A percentile compares a stretch with the other conserved stretches of the same genome.
Conservation (phyloP, 2,797 vertebrate species). For the Pseudocheirus occidentalis region DNA sequence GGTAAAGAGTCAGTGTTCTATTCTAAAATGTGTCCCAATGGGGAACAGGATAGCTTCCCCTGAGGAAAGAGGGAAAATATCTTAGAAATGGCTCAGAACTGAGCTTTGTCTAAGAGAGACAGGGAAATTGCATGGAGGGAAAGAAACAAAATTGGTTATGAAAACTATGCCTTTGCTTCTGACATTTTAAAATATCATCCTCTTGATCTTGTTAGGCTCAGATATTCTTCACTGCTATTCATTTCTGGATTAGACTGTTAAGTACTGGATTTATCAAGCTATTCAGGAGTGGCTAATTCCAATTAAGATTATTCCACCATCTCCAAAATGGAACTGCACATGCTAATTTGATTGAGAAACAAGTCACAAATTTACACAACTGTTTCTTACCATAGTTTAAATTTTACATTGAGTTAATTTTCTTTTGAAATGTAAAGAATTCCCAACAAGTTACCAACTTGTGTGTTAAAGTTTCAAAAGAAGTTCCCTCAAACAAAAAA, state of each 20-base stretch:
- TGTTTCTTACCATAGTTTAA: constrained; percentile 71
- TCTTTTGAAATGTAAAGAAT: constrained; percentile 61
- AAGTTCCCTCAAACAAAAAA: constrained; percentile 49
- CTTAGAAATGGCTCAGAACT: constrained; percentile 71
- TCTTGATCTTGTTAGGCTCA: constrained; percentile 86
- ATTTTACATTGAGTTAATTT: constrained; percentile 70
- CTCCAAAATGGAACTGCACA: constrained; percentile 83
- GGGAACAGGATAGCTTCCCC: constrained; percentile 45
- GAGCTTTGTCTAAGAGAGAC: constrained; percentile 65
- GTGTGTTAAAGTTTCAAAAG: not conserved
- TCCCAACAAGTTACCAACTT: constrained; percentile 1
- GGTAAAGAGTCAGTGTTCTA: constrained; percentile 59
- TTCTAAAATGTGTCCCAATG: constrained; percentile 47
- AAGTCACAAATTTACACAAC: constrained; percentile 75
- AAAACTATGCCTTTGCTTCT: constrained; percentile 83
- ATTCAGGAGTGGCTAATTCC: constrained; percentile 82
- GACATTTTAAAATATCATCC: constrained; percentile 86
- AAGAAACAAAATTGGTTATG: constrained; percentile 83
- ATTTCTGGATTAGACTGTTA: constrained; percentile 80
- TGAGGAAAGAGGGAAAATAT: constrained; percentile 56
- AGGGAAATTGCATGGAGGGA: constrained; percentile 77
- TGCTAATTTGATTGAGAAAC: constrained; percentile 78
- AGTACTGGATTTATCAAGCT: constrained; percentile 85
- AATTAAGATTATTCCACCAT: constrained; percentile 85
- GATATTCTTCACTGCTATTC: constrained; percentile 82